Conservation (phyloP, 2,888 invertebrate genomes). For the Teinopalpus imperialis region DNA sequence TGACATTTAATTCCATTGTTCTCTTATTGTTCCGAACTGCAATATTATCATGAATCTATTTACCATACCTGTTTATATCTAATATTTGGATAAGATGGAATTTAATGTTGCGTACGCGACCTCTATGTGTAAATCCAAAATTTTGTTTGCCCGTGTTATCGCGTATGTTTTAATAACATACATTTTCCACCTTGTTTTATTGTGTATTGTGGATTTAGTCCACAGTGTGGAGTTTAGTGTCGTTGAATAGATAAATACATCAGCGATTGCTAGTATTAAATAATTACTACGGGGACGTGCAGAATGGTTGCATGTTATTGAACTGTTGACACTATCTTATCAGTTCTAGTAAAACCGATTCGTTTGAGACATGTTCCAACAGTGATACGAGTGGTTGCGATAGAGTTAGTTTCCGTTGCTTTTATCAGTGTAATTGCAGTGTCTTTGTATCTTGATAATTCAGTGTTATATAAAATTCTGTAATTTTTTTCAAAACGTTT, state of each 20-base stretch:
- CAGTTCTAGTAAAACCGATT: conserved; percentile 57
- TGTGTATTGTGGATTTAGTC: too few relatives aligned
- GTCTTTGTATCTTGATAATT: neutral
- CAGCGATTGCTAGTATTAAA: neutral
- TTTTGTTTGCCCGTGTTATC: too few relatives aligned
- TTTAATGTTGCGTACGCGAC: neutral
- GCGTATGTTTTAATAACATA: too few relatives aligned
- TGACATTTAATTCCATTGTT: too few relatives aligned
- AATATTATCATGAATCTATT: too few relatives aligned
- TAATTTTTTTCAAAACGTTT: too few relatives aligned
- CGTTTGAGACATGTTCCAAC: conserved; percentile 30
- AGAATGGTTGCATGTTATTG: conserved; percentile 58
- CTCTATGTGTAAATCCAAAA: too few relatives aligned
- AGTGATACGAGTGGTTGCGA: conserved; percentile 28
- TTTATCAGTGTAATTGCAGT: conserved; percentile 6
- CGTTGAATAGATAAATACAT: neutral
- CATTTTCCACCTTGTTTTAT: too few relatives aligned
- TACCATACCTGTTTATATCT: neutral
- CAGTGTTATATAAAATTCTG: too few relatives aligned
- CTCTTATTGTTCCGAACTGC: too few relatives aligned
- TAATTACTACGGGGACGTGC: conserved; percentile 37
- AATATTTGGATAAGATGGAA: neutral
- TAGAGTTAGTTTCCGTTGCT: conserved; percentile 22
- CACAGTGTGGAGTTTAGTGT: too few relatives aligned
- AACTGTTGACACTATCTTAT: conserved; percentile 69